Base-by-base conservation (phyloP, 2,113 vertebrate species). In the Psilopogon haemacephalus region DNA sequence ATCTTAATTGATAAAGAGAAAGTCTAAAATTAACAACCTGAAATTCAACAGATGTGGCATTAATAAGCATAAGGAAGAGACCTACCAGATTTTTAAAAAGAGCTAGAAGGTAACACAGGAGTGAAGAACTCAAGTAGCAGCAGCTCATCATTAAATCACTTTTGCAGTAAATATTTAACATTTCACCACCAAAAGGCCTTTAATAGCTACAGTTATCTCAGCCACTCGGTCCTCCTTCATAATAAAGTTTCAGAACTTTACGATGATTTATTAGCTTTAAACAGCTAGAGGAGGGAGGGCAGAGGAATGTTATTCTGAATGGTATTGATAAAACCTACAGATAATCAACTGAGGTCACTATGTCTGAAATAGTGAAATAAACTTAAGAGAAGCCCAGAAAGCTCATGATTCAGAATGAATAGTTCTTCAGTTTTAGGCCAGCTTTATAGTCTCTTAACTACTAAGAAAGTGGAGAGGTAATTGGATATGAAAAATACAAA, bases 351-450 rank as follows among this genome's bases (percentile, higher is more conserved):
- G n/a, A 52, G 74, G 28, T 56, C 28, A 40, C 6, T 48, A 4
- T 15, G 6, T 27, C 80, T 77, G 30, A 73, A 84, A 28, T 3
- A 70, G 10, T 64, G 28, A 73, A 75, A 63, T 28, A 42, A 86
- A 78, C 21, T 32, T 33, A 84, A 48, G 19, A 74, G 52, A 0
- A 3, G 12, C 52, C n/a, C 15, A 56, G 35, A 71, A 64, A 3
- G 35, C 12, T 50, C 15, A 18, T 0, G 0, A 24, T 5, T 59
- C 21, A 9, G 16, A 64, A 78, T 5, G 2, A 4, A 21, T 15
- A 40, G 21, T 33, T 78, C 32, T 79, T 50, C 18, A 44, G 30
- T 65, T 56, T 46, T 6, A 60, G 50, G 13, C 4, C 56, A 48
- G 19, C 5, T 88, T 90, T 80, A 73, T 15, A 62, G 10, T 10